phyloP scores from a whole-genome alignment of 2,888 invertebrate species.

The Caenorhabditis sp. region DNA sequence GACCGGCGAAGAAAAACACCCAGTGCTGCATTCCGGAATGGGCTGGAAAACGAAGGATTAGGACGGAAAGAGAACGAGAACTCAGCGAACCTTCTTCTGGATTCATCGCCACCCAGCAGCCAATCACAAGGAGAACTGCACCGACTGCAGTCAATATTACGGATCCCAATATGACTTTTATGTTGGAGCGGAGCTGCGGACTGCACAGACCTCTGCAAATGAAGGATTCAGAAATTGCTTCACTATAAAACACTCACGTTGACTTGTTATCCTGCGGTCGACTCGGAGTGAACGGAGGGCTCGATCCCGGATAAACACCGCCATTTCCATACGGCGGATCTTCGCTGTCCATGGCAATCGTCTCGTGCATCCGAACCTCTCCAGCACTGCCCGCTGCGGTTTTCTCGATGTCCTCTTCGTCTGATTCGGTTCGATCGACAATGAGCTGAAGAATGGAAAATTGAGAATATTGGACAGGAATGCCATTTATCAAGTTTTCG shows the following conservation, averaged over 20 bases:
- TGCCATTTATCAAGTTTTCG: slow-evolving; percentile 17
- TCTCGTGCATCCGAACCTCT: slow-evolving; percentile 33
- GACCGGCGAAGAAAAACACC: slow-evolving; percentile 73
- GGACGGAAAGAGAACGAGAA: not conserved
- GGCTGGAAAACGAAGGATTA: slow-evolving; percentile 1
- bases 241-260: slow-evolving; percentile 57
- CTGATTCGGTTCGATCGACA: slow-evolving; percentile 69
- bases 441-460: slow-evolving; percentile 67
- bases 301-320: slow-evolving; percentile 71
- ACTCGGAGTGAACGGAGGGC: slow-evolving; percentile 65
- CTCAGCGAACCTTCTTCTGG: slow-evolving; percentile 67
- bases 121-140: slow-evolving; percentile 65
- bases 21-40: slow-evolving; percentile 68
- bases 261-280: slow-evolving; percentile 70
- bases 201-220: slow-evolving; percentile 75
- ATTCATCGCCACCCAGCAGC: slow-evolving; percentile 60
- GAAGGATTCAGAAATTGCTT: not conserved
- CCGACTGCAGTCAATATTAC: slow-evolving; percentile 77
- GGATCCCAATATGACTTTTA: slow-evolving; percentile 79
- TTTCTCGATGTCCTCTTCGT: slow-evolving; percentile 70
- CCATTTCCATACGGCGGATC: slow-evolving; percentile 64
- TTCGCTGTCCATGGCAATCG: slow-evolving; percentile 44
- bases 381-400: slow-evolving; percentile 20
- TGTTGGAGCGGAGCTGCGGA: slow-evolving; percentile 75
- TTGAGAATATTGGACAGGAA: not conserved